Percentiles rank a stretch among this genome's conserved stretches.
Conservation (phyloP, 2,113 vertebrate genomes). For the Camelus dromedarius region DNA sequence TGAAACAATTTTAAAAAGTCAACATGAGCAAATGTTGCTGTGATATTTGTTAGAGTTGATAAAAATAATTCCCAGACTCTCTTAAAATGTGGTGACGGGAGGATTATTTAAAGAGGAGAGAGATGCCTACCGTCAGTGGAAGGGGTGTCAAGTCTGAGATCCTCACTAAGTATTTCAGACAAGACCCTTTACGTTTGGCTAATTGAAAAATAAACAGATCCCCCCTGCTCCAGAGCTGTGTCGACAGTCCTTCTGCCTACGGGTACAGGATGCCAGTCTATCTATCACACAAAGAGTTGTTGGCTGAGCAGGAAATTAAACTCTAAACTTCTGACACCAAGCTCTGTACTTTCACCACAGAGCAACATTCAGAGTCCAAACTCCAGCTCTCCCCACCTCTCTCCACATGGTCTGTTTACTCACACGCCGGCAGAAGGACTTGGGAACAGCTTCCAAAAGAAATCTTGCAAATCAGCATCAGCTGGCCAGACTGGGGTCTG, state of each 20-base stretch:
- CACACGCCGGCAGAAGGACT: neutral
- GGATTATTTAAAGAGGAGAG: conserved; percentile 44
- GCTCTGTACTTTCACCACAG: conserved; percentile 1
- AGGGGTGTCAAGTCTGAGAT: conserved; percentile 17
- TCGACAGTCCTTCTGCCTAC: conserved; percentile 38
- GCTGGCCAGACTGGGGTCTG: neutral
- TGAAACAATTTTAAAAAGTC: conserved; percentile 52
- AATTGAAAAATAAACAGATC: conserved; percentile 74
- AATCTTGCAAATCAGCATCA: conserved; percentile 58
- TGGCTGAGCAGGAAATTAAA: conserved; percentile 72
- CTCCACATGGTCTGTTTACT: conserved; percentile 12
- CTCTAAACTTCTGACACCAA: conserved; percentile 72
- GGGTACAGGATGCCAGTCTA: neutral
- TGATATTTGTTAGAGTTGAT: conserved; percentile 35
- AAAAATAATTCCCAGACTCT: neutral
- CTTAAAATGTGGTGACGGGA: neutral
- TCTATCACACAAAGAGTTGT: conserved; percentile 65
- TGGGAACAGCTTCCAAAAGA: conserved; percentile 40
- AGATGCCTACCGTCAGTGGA: neutral
- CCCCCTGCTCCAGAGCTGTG: neutral
- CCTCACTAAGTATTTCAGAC: conserved; percentile 56
- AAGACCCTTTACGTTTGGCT: conserved; percentile 65
- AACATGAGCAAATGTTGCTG: neutral
- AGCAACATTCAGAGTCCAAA: neutral
- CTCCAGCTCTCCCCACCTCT: neutral